Evolutionary conservation across 2,888 invertebrate species (phyloP), one percentile per base, ranked within the genome.

Genomic region (Cephus pulcher): DNA sequence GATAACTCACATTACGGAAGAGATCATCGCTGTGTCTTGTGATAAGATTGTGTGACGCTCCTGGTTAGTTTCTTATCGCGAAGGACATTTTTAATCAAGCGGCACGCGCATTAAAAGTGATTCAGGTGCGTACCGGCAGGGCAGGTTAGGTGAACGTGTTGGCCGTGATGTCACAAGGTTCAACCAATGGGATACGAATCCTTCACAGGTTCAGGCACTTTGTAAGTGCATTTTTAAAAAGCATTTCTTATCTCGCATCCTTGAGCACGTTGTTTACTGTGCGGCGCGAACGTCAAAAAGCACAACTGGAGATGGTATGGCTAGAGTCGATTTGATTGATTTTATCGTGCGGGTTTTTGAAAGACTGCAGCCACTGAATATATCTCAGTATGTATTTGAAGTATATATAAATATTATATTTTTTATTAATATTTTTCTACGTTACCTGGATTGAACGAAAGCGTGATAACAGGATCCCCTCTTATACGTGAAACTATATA

Each of bases 121-220:
- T 77, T 70, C 11, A 75, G 35, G 69, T 76, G 82, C 79, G 78
- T 80, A 88, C 88, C 88, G 88, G 87, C 84, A 83, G 83, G 75
- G 82, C 84, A 86, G 87, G 88, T 87, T 87, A 88, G 86, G 83
- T 86, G 82, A 79, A 76, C 68, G 75, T 76, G 76, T 74, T 30
- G 35, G 68, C 73, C 69, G 40, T 78, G 75, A 56, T 56, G 56
- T 56, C 56, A 78, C 78, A 56, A 70, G n/a, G 75, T 30, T 34
- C 68, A 30, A 34, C 78, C 78, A 78, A 78, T 78, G 35, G 35
- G 76, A 73, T 34, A 4, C 68, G 4, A 56, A 68, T 73, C 73
- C 78, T 73, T 76, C 78, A 56, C 23, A 76, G 71, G 76, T 71
- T 76, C 76, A 78, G 68, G 76, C 37, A 76, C 73, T 76, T 76